Base-by-base conservation (phyloP, 2,888 invertebrate species). In the Trissoscelio sp. region DNA sequence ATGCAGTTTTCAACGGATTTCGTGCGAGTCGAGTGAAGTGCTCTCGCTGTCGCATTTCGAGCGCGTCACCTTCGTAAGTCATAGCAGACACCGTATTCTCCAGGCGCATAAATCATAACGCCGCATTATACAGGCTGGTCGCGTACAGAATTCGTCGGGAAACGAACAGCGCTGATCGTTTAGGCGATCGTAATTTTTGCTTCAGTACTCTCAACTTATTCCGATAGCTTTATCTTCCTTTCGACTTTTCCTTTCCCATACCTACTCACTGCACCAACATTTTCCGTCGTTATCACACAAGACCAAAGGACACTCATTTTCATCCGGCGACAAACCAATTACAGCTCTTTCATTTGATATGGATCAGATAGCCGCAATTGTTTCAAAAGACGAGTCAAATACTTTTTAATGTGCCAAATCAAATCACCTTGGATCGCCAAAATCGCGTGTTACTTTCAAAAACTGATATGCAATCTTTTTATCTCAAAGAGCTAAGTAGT, bases 171-270 rank as follows among this genome's bases (percentile, higher is more conserved):
- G 60, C 73, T 75, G 70, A 73, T 81, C 83, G 85, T 85, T 86
- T 85, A 84, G 78, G 57, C 66, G 53, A 77, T 74, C 85, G 82
- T 86, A 86, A 87, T 86, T 88, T 86, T 84, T 86, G 83, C 85
- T 87, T 84, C 84, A 84, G 79, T 83, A 74, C 81, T 74, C 70
- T 67, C 69, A 22, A 77, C 79, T 75, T 74, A 57, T 77, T 66
- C 74, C 66, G 66, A 57, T 66, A 46, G 34, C 74, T 57, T 57
- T 57, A 58, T 58, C 60, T 48, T 22, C 18, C 31, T 57, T 34
- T 55, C 57, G 58, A 5, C 14, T 57, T 57, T 34, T 39, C 14
- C 39, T 14, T 12, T 34, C 34, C 64, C 3, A 11, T 12, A 11
- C 31, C 39, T 37, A 22, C 31, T 31, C 12, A 18, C 48, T 16